phyloP scores from a whole-genome alignment of 2,113 vertebrate species.

The Porphyrio hochstetteri region DNA sequence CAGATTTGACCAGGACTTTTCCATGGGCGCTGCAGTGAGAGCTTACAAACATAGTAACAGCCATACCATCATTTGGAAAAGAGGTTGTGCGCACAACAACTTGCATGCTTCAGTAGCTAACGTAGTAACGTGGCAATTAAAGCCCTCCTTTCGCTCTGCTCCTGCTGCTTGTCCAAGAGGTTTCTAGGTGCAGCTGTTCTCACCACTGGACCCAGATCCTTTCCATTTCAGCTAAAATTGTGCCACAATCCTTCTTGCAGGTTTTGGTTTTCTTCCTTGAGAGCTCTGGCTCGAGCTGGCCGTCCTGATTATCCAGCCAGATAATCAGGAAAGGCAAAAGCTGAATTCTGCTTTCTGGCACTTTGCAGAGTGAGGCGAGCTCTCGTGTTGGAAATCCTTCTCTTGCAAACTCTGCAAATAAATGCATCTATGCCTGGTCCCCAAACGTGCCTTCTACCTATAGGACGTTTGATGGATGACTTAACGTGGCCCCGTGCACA shows the following conservation, averaged over 20 bases:
- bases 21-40: not conserved
- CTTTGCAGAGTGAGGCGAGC: not conserved
- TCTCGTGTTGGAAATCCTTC: not conserved
- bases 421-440: not conserved
- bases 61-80: not conserved
- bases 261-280: slow-evolving; percentile 31
- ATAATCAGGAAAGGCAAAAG: not conserved
- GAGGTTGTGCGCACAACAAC: not conserved
- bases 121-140: not conserved
- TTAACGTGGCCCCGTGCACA: not conserved
- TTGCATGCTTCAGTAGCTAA: not conserved
- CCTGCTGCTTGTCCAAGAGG: slow-evolving; percentile 43
- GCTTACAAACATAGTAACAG: not conserved
- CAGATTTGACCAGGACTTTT: not conserved
- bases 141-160: not conserved
- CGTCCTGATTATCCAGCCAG: not conserved
- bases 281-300: not conserved
- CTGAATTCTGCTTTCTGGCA: not conserved
- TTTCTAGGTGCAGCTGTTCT: slow-evolving; percentile 31
- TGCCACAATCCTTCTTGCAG: not conserved
- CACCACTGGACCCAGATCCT: not conserved
- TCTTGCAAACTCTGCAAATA: not conserved
- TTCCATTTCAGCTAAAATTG: not conserved
- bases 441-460: not conserved
- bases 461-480: not conserved